Evolutionary conservation across 2,888 invertebrate species (phyloP), one percentile per base, ranked within the genome.

Genomic region (Syrphus vitripennis): DNA sequence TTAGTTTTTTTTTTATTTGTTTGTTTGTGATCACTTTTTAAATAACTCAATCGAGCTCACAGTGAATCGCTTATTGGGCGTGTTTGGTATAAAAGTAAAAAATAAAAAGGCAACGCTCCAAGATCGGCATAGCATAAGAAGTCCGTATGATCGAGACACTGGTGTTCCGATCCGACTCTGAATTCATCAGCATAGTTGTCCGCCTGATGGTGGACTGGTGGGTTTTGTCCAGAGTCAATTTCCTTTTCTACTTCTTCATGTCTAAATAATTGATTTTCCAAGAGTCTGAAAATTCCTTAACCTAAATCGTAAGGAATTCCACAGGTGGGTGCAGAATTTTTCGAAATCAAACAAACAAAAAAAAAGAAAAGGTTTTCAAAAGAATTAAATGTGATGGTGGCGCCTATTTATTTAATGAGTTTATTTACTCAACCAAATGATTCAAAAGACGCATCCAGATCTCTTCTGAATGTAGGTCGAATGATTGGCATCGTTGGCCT

Each of bases 381-480:
- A 40, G 63, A 37, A n/a, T 34, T 26, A 21, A 19, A n/a, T 45
- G 42, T 9, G 42, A 0, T 19, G 59, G 50, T 78, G 78, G 83
- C 83, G 78, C 78, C 69, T 78, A 78, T 24, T 42, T 45, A 69
- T 45, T 72, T 83, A 83, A 83, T 83, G 83, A 69, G 78, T 78
- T 55, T 74, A 78, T 83, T 83, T 74, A 16, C 45, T 63, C 72
- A 48, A 75, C 42, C 9, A 29, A 57, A 63, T 37, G 76, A 14
- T 21, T 63, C 37, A 57, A 21, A 37, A 14, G 14, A 34, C 48
- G n/a, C 3, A 24, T 40, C 7, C n/a, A 14, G 10, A 21, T 5
- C 6, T 14, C 16, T 55, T 31, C 29, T 37, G 42, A 86, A 86
- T 63, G 77, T 86, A 78, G 86, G 86, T 86, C 86, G 82, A 77